Base-by-base conservation (phyloP, 2,113 vertebrate species). In the Megalops atlanticus region DNA sequence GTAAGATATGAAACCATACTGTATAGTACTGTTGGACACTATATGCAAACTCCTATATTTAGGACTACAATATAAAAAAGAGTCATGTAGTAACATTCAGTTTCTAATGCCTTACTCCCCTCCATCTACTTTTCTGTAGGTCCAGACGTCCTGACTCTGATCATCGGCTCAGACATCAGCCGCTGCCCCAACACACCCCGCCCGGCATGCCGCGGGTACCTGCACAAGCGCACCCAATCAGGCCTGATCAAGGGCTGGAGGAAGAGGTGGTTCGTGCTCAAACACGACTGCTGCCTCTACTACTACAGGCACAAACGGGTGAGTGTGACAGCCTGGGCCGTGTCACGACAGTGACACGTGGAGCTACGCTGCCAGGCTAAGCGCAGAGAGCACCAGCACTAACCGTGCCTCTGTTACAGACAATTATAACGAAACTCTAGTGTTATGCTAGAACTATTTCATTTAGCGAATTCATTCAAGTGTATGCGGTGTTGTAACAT, bases 181-280 rank as follows among this genome's bases (percentile, higher is more conserved):
- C 92, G 91, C 12, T 91, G 89, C 43, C 96, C 97, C 1, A 97
- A 95, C 80, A 96, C 91, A 0, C 96, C 97, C 0, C 90, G 94
- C 68, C 96, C 96, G 2, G 89, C 95, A 2, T 98, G 96, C 78
- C 91, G 94, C 0, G 96, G 96, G n/a, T 97, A 97, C 80, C 89
- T 98, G 7, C 94, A 97, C 79, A 98, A 98, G 82, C 91, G 95
- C 71, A 97, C 95, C 33, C 95, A 96, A 31, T 96, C 95, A 0
- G 92, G 96, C 0, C 90, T 97, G 71, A 18, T 97, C 71, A 97
- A 96, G 89, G 95, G 96, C n/a, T 98, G 96, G 96, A 96, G 96
- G 85, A 98, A 96, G 89, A 95, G 97, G 72, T 98, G 96, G 96
- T 98, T 97, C 83, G 96, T 97, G 15, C 91, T 97, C 69, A 95